Evolutionary conservation across 2,113 vertebrate genomes (phyloP).

Genomic region (Notiomystis cincta): DNA sequence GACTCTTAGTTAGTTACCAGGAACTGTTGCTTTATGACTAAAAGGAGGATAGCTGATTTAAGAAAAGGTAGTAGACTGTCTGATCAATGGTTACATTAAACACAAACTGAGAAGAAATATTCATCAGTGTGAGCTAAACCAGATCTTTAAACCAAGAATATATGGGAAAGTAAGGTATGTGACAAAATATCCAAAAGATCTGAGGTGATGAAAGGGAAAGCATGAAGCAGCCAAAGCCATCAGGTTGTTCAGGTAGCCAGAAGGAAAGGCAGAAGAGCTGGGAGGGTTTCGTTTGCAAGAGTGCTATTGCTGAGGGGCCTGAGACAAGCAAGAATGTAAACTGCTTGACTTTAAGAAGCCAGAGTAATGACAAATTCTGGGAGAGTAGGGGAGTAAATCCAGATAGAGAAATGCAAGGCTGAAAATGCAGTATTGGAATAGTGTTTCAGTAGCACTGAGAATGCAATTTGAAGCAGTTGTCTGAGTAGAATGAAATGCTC

Average conservation of each 20-base stretch:
- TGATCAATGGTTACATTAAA: not conserved
- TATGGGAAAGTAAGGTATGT: not conserved
- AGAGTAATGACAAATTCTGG: not conserved
- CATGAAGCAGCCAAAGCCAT: not conserved
- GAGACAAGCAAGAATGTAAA: not conserved
- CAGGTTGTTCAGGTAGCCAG: not conserved
- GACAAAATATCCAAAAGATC: not conserved
- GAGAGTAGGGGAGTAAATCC: not conserved
- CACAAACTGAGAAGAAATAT: not conserved
- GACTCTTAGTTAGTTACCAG: not conserved
- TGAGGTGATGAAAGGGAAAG: not conserved
- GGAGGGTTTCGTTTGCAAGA: not conserved
- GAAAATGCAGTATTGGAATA: not conserved
- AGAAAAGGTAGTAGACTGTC: not conserved
- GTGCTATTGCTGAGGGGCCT: not conserved
- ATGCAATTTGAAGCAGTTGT: not conserved
- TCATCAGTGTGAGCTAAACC: not conserved
- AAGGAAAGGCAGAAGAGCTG: not conserved
- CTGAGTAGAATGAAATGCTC: not conserved
- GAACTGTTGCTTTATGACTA: not conserved
- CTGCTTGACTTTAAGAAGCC: not conserved
- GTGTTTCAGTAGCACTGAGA: not conserved
- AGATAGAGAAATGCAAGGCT: not conserved
- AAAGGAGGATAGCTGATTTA: not conserved
- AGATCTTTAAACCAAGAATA: not conserved